A percentile compares a stretch with the other conserved stretches of the same genome.
Conservation (phyloP, 1,140 invertebrate species). For the Temnothorax curvispinosus region DNA sequence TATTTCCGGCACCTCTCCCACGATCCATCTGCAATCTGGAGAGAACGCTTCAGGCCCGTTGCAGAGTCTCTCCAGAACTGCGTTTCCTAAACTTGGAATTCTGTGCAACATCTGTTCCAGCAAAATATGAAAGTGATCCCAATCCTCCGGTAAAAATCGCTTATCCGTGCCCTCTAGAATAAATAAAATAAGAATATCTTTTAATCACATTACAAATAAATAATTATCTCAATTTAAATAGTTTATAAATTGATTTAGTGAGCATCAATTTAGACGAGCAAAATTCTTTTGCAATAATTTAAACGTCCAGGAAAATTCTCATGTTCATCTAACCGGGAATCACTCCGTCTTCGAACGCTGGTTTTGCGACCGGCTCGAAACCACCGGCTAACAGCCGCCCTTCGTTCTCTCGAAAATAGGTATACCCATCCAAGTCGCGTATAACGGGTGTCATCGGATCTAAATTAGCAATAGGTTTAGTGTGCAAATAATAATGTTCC, state of each 20-base stretch:
- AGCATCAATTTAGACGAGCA: not conserved
- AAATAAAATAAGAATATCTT: constrained; percentile 22
- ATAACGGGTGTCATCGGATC: constrained; percentile 93
- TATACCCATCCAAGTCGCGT: constrained; percentile 95
- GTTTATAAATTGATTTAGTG: not conserved
- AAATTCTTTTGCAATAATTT: not conserved
- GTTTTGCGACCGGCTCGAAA: constrained; percentile 95
- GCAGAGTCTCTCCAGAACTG: constrained; percentile 91
- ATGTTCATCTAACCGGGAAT: constrained; percentile 86
- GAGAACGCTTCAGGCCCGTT: constrained; percentile 98
- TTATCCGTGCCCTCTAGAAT: constrained; percentile 85
- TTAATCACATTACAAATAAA: not conserved
- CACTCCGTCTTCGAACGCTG: constrained; percentile 93
- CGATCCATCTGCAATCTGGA: constrained; percentile 95
- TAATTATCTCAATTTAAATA: not conserved
- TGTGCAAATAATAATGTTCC: constrained; percentile 97
- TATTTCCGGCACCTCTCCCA: constrained; percentile 97
- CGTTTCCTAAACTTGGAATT: constrained; percentile 91
- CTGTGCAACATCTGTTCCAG: constrained; percentile 94
- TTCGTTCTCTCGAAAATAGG: constrained; percentile 94
- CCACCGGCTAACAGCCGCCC: constrained; percentile 93
- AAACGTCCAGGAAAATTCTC: not conserved
- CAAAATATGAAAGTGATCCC: constrained; percentile 98
- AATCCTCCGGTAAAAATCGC: constrained; percentile 92
- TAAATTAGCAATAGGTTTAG: constrained; percentile 90